Evolutionary conservation across 2,888 invertebrate genomes (phyloP).

Genomic region (Hemistola chrysoprasaria): DNA sequence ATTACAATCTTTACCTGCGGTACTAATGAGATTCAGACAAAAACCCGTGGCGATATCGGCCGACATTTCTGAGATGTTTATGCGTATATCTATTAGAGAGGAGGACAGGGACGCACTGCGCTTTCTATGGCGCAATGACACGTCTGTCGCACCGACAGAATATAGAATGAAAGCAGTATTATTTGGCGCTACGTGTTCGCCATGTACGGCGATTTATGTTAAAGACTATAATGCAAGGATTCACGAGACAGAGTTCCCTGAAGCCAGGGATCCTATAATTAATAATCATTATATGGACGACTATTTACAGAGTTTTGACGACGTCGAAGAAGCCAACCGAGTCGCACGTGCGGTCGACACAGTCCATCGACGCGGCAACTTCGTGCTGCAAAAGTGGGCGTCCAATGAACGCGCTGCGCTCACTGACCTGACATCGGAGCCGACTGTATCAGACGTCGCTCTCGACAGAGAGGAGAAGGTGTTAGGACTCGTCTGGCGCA

Average conservation of each 20-base stretch:
- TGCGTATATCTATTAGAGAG: not conserved
- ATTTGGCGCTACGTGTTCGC: slow-evolving; percentile 14
- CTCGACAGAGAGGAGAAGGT: not conserved
- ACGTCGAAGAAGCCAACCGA: not conserved
- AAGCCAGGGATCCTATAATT: slow-evolving; percentile 3
- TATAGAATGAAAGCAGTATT: slow-evolving; percentile 9
- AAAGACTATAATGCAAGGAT: slow-evolving; percentile 12
- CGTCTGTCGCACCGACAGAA: slow-evolving; percentile 4
- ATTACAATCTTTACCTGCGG: too few species aligned
- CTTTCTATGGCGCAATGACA: not conserved
- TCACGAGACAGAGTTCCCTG: not conserved
- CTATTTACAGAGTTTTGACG: slow-evolving; percentile 5
- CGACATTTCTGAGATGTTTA: too few species aligned
- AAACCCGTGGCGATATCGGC: not conserved
- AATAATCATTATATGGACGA: slow-evolving; percentile 17
- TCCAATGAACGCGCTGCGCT: not conserved
- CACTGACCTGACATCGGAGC: not conserved
- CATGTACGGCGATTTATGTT: slow-evolving; percentile 11
- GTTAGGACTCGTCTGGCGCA: not conserved
- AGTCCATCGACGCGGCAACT: slow-evolving; percentile 23
- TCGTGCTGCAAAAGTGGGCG: slow-evolving; percentile 32
- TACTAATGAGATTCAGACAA: not conserved
- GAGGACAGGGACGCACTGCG: not conserved
- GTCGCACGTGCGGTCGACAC: not conserved
- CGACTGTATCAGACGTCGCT: not conserved